These are phyloP conservation scores for Mactromeris polynyma DNA, from an alignment of 2,888 invertebrate species.

Conservation along the genomic window DNA sequence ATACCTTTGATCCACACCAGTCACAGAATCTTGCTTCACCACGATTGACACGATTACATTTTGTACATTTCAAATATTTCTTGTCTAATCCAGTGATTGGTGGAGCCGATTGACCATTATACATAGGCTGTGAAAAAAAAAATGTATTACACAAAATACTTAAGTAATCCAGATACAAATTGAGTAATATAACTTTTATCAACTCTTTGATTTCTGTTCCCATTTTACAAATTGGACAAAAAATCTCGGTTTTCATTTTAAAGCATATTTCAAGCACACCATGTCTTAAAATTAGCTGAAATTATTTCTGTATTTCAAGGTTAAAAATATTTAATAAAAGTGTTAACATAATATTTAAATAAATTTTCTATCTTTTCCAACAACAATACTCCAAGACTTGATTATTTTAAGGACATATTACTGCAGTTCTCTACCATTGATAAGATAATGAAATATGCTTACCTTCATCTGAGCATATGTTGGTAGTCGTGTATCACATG, in stretches of 20 bases:
- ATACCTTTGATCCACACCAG: conserved; percentile 86
- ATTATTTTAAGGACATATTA: no score
- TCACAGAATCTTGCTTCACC: conserved; percentile 86
- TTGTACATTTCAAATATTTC: conserved; percentile 81
- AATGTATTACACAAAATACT: conserved; percentile 27
- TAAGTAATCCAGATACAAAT: not conserved
- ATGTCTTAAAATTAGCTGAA: no score
- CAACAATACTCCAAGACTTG: no score
- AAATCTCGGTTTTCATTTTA: no score
- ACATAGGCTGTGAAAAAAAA: conserved; percentile 44
- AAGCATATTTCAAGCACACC: no score
- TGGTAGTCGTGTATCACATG: conserved; percentile 80
- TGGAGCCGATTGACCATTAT: conserved; percentile 74
- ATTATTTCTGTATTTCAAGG: no score
- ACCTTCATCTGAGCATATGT: conserved; percentile 28
- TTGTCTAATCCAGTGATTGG: conserved; percentile 73
- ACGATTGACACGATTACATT: conserved; percentile 85
- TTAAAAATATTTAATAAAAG: no score
- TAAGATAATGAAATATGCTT: not conserved
- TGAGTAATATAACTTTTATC: no score
- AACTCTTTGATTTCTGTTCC: no score
- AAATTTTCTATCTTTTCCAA: no score
- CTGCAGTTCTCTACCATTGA: not conserved
- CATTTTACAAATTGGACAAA: no score
- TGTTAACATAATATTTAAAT: no score